phyloP scores from a whole-genome alignment of 2,888 invertebrate genomes.

The Archips crataeganus region DNA sequence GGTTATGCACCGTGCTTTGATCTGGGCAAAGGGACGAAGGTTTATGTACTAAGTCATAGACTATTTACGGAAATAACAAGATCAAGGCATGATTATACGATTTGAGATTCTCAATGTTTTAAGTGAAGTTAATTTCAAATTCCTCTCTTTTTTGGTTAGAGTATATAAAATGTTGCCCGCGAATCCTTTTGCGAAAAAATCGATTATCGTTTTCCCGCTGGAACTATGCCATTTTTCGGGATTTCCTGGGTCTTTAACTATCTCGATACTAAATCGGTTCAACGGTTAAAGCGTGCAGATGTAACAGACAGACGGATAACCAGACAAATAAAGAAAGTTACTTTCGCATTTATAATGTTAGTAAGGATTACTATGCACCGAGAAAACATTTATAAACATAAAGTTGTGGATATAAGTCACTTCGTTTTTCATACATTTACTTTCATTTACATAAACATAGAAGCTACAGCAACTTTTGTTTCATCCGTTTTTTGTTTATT shows the following conservation, averaged over 20 bases:
- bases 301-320: too few species aligned
- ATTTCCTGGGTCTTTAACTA: too few species aligned
- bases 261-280: too few species aligned
- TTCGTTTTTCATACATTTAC: conserved; percentile 23
- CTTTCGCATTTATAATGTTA: too few species aligned
- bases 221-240: too few species aligned
- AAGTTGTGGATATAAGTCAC: conserved; percentile 11
- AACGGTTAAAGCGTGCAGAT: too few species aligned
- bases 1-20: neutral
- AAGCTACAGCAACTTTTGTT: conserved; percentile 27
- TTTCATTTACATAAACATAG: conserved; percentile 16
- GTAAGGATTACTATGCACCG: neutral
- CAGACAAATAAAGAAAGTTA: too few species aligned
- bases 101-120: neutral
- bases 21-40: neutral
- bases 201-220: too few species aligned
- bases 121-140: too few species aligned
- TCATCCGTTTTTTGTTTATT: conserved; percentile 31
- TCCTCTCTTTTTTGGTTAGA: too few species aligned
- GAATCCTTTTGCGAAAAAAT: too few species aligned
- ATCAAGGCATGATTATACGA: neutral
- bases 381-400: neutral
- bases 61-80: neutral
- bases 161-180: too few species aligned
- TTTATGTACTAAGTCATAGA: neutral